Evolutionary conservation across 2,797 vertebrate genomes (phyloP), one percentile per base, ranked within the genome.

Genomic region (Apogon talboti): DNA sequence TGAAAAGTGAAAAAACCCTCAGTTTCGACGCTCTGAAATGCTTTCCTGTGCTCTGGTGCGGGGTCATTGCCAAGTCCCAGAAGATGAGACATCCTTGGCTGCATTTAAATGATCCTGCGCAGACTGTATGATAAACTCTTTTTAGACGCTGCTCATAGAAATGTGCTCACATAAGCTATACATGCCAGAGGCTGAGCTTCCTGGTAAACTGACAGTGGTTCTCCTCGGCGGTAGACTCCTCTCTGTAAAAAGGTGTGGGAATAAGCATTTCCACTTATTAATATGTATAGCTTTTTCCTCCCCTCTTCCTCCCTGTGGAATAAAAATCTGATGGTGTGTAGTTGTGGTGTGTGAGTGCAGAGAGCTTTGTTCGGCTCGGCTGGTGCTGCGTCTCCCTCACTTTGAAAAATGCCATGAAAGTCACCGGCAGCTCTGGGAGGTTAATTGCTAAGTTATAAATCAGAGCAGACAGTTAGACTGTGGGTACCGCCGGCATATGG

Each of bases 401-500:
- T 16, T 59, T 63, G 45, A 58, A 44, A 77, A 81, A 79, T 24
- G 53, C 33, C 33, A 44, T 81, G 67, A 74, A 83, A 81, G 78
- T 82, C 78, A 78, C 40, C 64, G 9, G 67, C 68, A 73, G 69
- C 74, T 58, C 74, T 28, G 63, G 51, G 80, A 81, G 85, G 88
- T 81, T 87, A 85, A 87, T 79, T 72, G 74, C 61, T n/a, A 37
- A 47, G 79, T 72, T 74, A 75, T 87, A 87, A 86, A 88, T 88
- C 87, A 88, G 43, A 71, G 28, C 37, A 55, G 62, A 80, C 79
- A 64, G 68, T 73, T 44, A 11, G 56, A 53, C 18, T 63, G 18
- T 38, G 28, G 74, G 35, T 56, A 70, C 57, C 64, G 66, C 28
- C 37, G 41, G 48, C 52, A 41, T 62, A 56, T 33, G 42, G 52